A percentile compares a stretch with the other conserved stretches of the same genome.
Evolutionary conservation across 1,140 invertebrate genomes (phyloP).

Genomic region (Matsumurasca onukii): DNA sequence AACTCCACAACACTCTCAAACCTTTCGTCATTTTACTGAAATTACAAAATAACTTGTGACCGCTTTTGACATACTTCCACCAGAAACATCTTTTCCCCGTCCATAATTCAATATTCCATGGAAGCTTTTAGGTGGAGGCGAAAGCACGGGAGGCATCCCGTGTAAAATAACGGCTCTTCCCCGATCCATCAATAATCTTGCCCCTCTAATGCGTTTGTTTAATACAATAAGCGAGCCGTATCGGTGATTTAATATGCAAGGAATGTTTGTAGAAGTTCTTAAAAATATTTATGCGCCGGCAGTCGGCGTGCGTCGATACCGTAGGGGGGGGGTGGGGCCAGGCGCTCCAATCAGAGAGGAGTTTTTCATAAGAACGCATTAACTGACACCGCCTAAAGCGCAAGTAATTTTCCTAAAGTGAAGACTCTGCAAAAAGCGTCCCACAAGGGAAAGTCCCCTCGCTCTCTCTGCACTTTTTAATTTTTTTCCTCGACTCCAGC

Average conservation of each 20-base stretch:
- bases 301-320: too few relatives aligned
- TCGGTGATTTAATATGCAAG: conserved; percentile 27
- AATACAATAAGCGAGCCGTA: conserved; percentile 18
- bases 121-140: neutral
- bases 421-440: neutral
- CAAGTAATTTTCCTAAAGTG: conserved; percentile 16
- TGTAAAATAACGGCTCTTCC: too few relatives aligned
- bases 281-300: conserved; percentile 10
- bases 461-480: conserved; percentile 4
- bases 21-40: too few relatives aligned
- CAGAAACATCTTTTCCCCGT: neutral
- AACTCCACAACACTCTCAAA: too few relatives aligned
- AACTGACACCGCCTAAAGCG: conserved; percentile 24
- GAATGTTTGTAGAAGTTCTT: conserved; percentile 15
- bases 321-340: neutral
- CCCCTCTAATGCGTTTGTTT: conserved; percentile 22
- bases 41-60: too few relatives aligned
- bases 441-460: neutral
- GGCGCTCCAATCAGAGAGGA: neutral
- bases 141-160: too few relatives aligned
- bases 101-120: conserved; percentile 3
- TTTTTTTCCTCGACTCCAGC: neutral
- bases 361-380: conserved; percentile 24
- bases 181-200: conserved; percentile 8
- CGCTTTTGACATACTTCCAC: too few relatives aligned